Base-by-base conservation (phyloP, 2,113 vertebrate genomes). In the Psilopogon haemacephalus region DNA sequence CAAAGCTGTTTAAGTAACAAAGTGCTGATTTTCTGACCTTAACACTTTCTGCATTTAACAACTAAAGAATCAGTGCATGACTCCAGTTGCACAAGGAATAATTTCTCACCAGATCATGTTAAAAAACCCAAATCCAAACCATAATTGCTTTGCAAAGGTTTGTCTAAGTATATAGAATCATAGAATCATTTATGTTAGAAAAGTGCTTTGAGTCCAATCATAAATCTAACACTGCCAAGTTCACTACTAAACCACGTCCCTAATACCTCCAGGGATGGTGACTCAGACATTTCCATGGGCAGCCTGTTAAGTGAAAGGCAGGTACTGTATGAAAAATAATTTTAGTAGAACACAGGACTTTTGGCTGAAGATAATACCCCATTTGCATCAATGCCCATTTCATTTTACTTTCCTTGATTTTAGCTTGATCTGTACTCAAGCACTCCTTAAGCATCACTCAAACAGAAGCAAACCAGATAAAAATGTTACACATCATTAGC, bases 61-160 rank as follows among this genome's bases (percentile, higher is more conserved):
- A 40, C 30, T 77, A 54, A 78, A 71, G 52, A 93, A 92, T 70
- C n/a, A 23, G 54, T 75, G 62, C 8, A 3, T 44, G 38, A 85
- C 30, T 93, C 27, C 58, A 87, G 74, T 20, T 81, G 82, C 59
- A 86, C 46, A 91, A 74, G 7, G 46, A 71, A 50, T 23, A 50
- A 83, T 27, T 81, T 23, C 68, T 40, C 52, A 50, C 12, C 48
- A 88, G 86, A 89, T 79, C 33, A 69, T 12, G 46, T 35, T 84
- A 44, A 86, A 89, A 59, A 93, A 65, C 23, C 24, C 12, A 79
- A 40, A 67, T 19, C 54, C 28, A 13, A 84, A 24, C 46, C 46
- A 48, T 24, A 50, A 23, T 74, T 86, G 74, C 17, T 74, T 96
- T 95, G 76, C 38, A 85, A 90, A 88, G 56, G 37, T 93, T 95